phyloP scores from a whole-genome alignment of 2,113 vertebrate species.

The Xyrauchen texanus region DNA sequence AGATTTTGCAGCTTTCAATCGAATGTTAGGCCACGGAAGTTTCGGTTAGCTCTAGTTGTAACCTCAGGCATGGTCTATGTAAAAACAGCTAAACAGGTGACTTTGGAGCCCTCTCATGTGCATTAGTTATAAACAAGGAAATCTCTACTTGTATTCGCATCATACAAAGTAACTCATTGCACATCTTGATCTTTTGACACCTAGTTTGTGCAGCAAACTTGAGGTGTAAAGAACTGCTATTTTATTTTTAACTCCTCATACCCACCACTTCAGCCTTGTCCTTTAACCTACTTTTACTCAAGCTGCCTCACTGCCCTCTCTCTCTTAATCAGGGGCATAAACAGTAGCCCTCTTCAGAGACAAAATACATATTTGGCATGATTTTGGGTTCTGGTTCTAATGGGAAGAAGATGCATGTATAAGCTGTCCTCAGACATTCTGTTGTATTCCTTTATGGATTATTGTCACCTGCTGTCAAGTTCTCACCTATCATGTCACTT shows the following conservation, averaged over 20 bases:
- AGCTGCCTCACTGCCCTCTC: background rate
- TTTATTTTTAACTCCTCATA: background rate
- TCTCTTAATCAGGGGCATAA: conserved; percentile 45
- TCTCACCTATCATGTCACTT: too few species aligned
- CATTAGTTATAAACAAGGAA: conserved; percentile 17
- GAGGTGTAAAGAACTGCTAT: background rate
- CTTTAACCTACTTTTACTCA: conserved; percentile 50
- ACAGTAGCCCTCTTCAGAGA: conserved; percentile 29
- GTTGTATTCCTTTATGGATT: too few species aligned
- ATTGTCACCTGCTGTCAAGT: too few species aligned
- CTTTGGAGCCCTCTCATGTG: background rate
- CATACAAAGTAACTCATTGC: background rate
- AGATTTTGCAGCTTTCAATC: background rate
- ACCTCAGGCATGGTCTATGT: conserved; percentile 5
- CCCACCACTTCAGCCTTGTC: conserved; percentile 3
- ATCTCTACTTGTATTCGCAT: conserved; percentile 14
- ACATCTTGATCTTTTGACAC: background rate
- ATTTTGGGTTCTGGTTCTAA: too few species aligned
- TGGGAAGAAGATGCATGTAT: conserved; percentile 2
- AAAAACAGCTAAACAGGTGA: conserved; percentile 25
- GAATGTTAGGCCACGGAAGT: conserved; percentile 23
- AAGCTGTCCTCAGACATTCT: background rate
- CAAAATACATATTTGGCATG: conserved; percentile 43
- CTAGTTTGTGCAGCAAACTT: conserved; percentile 10
- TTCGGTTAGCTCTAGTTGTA: conserved; percentile 36